These are phyloP conservation scores for Dysdera silvatica DNA, from an alignment of 1,140 invertebrate species.

Conservation along the genomic window DNA sequence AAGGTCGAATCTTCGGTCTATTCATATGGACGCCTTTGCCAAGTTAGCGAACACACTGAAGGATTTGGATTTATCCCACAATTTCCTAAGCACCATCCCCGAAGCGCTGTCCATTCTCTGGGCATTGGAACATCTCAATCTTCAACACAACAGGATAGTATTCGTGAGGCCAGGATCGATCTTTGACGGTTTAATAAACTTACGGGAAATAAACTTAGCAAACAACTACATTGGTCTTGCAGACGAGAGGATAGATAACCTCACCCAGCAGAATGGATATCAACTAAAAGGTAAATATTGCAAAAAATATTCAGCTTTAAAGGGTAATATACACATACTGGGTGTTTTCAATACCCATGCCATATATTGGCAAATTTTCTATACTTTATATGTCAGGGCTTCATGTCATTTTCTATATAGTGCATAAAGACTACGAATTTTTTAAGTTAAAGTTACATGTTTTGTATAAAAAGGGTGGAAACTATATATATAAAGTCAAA, in stretches of 20 bases:
- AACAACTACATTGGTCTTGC: constrained; percentile 22
- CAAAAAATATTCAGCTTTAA: too few relatives aligned
- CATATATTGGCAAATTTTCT: too few relatives aligned
- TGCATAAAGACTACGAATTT: too few relatives aligned
- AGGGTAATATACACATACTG: too few relatives aligned
- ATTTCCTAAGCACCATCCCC: constrained; percentile 6
- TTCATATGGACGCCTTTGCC: constrained; percentile 7
- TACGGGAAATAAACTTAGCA: constrained; percentile 28
- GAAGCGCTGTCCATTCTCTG: constrained; percentile 16
- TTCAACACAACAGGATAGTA: constrained; percentile 8
- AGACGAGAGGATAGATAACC: background rate
- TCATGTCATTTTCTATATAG: too few relatives aligned
- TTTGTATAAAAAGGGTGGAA: too few relatives aligned
- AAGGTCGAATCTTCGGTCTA: background rate
- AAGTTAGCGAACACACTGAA: constrained; percentile 2
- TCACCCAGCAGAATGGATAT: background rate
- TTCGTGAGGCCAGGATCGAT: background rate
- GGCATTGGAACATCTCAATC: background rate
- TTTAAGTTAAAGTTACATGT: too few relatives aligned
- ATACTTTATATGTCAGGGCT: too few relatives aligned
- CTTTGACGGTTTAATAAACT: background rate
- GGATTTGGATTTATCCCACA: constrained; percentile 28
- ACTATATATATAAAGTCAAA: too few relatives aligned
- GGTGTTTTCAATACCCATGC: too few relatives aligned
- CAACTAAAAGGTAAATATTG: background rate